Conservation (phyloP, 2,113 vertebrate genomes). For the Ophiodon elongatus region DNA sequence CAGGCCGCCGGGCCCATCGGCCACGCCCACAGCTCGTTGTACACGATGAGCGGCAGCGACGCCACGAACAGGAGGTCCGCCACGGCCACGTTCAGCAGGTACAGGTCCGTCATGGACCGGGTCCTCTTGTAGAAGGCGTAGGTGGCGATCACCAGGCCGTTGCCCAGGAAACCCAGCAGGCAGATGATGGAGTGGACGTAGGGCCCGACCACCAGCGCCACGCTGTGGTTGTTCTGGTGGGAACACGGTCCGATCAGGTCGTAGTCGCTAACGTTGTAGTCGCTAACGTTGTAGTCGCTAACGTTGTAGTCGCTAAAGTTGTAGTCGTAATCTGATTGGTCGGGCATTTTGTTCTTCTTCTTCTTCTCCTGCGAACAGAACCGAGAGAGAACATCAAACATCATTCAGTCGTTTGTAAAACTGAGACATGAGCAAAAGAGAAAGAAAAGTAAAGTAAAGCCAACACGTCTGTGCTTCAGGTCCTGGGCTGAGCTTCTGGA, state of each 20-base stretch:
- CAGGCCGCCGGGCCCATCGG: slow-evolving; percentile 85
- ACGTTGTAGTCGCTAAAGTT: neutral
- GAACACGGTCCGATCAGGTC: neutral
- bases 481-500: too few species aligned
- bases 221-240: fast-evolving
- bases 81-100: slow-evolving; percentile 92
- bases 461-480: too few species aligned
- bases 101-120: slow-evolving; percentile 94
- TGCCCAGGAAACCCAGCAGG: slow-evolving; percentile 89
- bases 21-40: slow-evolving; percentile 85
- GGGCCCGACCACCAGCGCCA: slow-evolving; percentile 72
- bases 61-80: slow-evolving; percentile 91
- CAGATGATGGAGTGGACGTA: slow-evolving; percentile 87
- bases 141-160: slow-evolving; percentile 90
- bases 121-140: slow-evolving; percentile 88
- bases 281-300: fast-evolving
- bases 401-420: too few species aligned
- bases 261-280: neutral
- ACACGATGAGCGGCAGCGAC: slow-evolving; percentile 89
- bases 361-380: slow-evolving; percentile 14
- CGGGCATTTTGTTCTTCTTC: neutral
- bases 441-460: too few species aligned
- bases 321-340: neutral
- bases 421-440: too few species aligned
- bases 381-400: slow-evolving; percentile 5